These are phyloP conservation scores for Rhincodon typus DNA, from an alignment of 2,797 vertebrate species.

Conservation along the genomic window DNA sequence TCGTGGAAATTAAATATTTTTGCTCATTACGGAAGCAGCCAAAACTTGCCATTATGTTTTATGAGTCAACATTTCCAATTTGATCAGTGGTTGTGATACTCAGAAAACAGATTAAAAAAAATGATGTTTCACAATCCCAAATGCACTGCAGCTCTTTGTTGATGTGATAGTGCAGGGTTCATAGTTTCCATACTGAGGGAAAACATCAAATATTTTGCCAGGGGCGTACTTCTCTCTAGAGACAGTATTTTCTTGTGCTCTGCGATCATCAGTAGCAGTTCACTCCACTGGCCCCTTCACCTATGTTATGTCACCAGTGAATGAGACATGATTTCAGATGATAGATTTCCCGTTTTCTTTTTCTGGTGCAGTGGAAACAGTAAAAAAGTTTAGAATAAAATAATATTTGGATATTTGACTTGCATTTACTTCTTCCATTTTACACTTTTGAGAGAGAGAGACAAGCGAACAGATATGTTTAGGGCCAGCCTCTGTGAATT, in stretches of 20 bases:
- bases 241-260: neutral
- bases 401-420: neutral
- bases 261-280: neutral
- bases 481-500: neutral
- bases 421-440: neutral
- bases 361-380: neutral
- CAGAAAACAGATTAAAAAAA: neutral
- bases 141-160: neutral
- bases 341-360: neutral
- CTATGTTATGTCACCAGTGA: too few relatives aligned
- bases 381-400: neutral
- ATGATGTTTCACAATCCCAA: neutral
- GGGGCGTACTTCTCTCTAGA: neutral
- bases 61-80: neutral
- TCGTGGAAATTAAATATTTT: neutral
- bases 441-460: neutral
- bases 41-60: neutral
- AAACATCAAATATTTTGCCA: neutral
- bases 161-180: neutral
- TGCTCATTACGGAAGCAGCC: neutral
- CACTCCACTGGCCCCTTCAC: neutral
- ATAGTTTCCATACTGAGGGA: neutral
- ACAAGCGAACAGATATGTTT: neutral
- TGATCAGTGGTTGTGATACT: neutral
- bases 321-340: neutral